Evolutionary conservation across 2,113 vertebrate genomes (phyloP), one percentile per base, ranked within the genome.

Genomic region (Anguilla japonica): DNA sequence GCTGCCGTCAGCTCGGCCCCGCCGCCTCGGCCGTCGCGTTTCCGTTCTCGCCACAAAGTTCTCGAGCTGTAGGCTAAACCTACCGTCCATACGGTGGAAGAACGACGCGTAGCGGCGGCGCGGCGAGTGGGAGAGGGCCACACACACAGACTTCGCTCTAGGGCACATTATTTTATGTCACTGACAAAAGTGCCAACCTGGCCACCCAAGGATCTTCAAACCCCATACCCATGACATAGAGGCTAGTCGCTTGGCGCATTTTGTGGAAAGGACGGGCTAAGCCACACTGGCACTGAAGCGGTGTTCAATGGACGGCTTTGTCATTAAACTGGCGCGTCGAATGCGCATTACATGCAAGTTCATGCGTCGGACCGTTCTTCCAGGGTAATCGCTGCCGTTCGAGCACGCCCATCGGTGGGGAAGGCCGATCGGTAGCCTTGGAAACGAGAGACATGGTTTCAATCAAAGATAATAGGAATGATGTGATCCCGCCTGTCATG

Each of bases 381-480:
- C 71, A 75, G 71, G 71, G 11, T 75, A 75, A 75, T 75, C n/a
- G n/a, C 26, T 13, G 71, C 11, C 34, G n/a, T 34, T 75, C 13
- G 11, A 75, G n/a, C 71, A n/a, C 11, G n/a, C 71, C 71, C 71
- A 34, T 29, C n/a, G 39, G 79, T 6, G 22, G 60, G 60, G 20
- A 26, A 67, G 60, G 22, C 60, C 60, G 22, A 67, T 20, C 3
- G 79, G 39, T 80, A 80, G 34, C 79, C 14, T 2, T 6, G 20
- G 79, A 80, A 80, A 41, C 40, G 39, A 80, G 22, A 80, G 79
- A 41, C 79, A 80, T 80, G 79, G 15, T 80, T 40, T 41, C 40
- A 80, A 80, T 80, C 79, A 80, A n/a, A 46, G 81, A 53, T 82
- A 53, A 60, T 83, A 83, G 50, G 53, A 41, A 29, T 40, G 40